Percentiles rank a stretch among this genome's conserved stretches.
These are phyloP conservation scores for Lymantria monacha DNA, from an alignment of 2,888 invertebrate genomes.

Conservation along the genomic window DNA sequence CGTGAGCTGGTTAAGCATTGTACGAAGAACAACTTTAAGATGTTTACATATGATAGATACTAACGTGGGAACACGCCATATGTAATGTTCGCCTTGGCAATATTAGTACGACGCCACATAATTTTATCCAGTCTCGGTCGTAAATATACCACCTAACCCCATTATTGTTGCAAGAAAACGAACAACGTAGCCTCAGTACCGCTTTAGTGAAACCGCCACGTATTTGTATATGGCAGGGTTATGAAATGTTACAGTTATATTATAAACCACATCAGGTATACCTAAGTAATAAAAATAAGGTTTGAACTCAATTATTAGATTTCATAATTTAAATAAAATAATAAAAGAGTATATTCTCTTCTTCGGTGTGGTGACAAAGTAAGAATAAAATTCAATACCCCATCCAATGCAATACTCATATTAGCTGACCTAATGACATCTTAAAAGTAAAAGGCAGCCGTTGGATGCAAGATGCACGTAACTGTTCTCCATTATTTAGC, in stretches of 20 bases:
- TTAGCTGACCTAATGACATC: too few relatives aligned
- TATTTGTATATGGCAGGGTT: constrained; percentile 21
- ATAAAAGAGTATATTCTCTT: too few relatives aligned
- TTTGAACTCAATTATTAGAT: too few relatives aligned
- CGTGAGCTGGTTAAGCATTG: constrained; percentile 3
- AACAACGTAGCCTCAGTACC: constrained; percentile 29
- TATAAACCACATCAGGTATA: neutral
- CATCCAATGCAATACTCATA: too few relatives aligned
- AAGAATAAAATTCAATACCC: too few relatives aligned
- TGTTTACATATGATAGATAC: constrained; percentile 29
- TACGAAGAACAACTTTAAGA: constrained; percentile 12
- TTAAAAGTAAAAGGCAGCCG: too few relatives aligned
- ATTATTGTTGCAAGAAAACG: constrained; percentile 56
- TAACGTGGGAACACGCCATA: constrained; percentile 54
- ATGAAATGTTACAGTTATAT: constrained; percentile 12
- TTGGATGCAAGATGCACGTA: too few relatives aligned
- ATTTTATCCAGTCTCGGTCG: constrained; percentile 60
- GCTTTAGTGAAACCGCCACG: constrained; percentile 25
- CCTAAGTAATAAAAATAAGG: too few relatives aligned
- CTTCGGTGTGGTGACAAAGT: too few relatives aligned
- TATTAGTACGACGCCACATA: constrained; percentile 62
- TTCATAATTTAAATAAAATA: too few relatives aligned
- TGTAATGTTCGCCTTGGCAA: constrained; percentile 53
- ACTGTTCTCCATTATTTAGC: too few relatives aligned
- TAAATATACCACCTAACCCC: constrained; percentile 58